Evolutionary conservation across 2,113 vertebrate genomes (phyloP).

Genomic region (Scolopax mira): DNA sequence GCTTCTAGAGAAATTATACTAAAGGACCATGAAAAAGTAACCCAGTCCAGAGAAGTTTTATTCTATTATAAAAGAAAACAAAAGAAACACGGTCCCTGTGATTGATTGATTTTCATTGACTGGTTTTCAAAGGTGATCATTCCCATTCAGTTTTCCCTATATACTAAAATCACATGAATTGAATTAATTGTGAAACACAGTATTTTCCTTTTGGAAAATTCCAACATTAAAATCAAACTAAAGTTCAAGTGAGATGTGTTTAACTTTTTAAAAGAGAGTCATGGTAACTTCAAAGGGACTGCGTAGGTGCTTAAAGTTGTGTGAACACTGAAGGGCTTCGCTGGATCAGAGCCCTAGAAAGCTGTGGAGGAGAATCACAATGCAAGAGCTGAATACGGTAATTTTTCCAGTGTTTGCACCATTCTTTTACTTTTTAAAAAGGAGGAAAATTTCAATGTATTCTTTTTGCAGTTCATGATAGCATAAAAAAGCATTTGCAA

Average conservation of each 20-base stretch:
- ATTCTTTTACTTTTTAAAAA: constrained; percentile 31
- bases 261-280: not conserved
- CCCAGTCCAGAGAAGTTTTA: not conserved
- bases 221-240: not conserved
- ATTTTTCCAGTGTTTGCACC: constrained; percentile 19
- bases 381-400: not conserved
- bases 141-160: not conserved
- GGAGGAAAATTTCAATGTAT: constrained; percentile 32
- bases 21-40: not conserved
- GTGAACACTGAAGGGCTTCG: not conserved
- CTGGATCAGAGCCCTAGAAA: not conserved
- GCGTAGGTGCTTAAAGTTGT: not conserved
- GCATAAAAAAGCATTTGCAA: constrained; percentile 5
- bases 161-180: not conserved
- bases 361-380: constrained; percentile 4
- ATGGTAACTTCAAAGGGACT: not conserved
- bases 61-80: not conserved
- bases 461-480: constrained; percentile 8
- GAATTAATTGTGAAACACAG: not conserved
- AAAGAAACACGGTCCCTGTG: not conserved
- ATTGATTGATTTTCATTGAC: not conserved
- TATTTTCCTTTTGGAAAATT: not conserved
- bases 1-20: not conserved
- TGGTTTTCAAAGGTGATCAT: not conserved
- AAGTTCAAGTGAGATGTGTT: not conserved